phyloP scores from a whole-genome alignment of 2,888 invertebrate genomes.

The Bursaphelenchus okinawaensis region DNA sequence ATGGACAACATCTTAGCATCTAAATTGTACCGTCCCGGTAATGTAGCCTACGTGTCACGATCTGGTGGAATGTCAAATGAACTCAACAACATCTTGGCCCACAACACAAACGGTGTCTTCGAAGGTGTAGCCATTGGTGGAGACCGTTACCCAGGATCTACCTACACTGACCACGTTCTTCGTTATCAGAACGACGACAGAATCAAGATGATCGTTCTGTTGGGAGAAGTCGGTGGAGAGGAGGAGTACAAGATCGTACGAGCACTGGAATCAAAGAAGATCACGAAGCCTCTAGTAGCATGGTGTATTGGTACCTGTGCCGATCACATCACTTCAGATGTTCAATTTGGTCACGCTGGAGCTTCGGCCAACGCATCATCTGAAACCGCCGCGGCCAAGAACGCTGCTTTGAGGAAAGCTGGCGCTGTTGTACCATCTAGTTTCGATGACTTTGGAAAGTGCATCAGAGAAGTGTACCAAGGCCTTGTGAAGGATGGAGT shows the following conservation, averaged over 20 bases:
- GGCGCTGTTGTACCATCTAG: conserved; percentile 87
- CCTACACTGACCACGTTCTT: conserved; percentile 92
- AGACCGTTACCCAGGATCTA: conserved; percentile 90
- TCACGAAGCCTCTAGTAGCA: conserved; percentile 89
- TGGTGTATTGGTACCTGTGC: conserved; percentile 90
- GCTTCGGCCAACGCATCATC: conserved; percentile 88
- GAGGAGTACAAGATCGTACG: conserved; percentile 94
- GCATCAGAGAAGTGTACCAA: conserved; percentile 65
- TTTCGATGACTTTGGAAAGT: conserved; percentile 82
- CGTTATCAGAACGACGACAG: conserved; percentile 69
- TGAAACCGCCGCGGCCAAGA: conserved; percentile 90
- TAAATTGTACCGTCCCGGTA: conserved; percentile 87
- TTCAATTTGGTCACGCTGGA: conserved; percentile 98
- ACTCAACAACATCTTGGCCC: conserved; percentile 91
- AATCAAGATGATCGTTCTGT: conserved; percentile 84
- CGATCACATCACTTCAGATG: conserved; percentile 61
- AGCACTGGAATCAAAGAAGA: conserved; percentile 70
- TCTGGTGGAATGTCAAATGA: conserved; percentile 99
- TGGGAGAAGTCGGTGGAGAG: conserved; percentile 95
- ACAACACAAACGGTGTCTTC: conserved; percentile 90
- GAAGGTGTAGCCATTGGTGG: conserved; percentile 98
- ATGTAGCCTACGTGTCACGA: conserved; percentile 94
- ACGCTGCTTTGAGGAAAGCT: conserved; percentile 72
- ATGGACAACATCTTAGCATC: conserved; percentile 97
- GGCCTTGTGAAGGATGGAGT: conserved; percentile 72